These are phyloP conservation scores for Pocillopora damicornis DNA, from an alignment of 64 coral and sea anemone genomes.

Conservation along the genomic window DNA sequence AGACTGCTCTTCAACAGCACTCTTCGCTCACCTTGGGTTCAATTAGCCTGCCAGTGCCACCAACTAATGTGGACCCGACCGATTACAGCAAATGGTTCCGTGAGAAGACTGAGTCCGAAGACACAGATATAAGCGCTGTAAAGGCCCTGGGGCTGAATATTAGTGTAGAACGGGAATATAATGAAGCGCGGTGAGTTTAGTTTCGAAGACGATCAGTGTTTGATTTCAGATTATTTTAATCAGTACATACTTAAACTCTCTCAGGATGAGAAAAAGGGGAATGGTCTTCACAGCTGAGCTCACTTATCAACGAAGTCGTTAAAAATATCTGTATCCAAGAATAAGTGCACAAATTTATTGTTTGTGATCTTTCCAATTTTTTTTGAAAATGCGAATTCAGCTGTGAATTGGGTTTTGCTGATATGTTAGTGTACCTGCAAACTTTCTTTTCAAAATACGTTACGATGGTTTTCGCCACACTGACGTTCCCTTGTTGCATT, in stretches of 20 bases:
- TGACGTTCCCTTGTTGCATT: too few species aligned
- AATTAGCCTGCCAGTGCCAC: constrained; percentile 71
- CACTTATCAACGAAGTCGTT: too few species aligned
- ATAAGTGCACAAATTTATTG: too few species aligned
- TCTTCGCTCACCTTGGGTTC: constrained; percentile 63
- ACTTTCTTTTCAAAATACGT: neutral
- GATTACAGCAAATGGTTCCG: constrained; percentile 87
- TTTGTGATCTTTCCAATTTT: too few species aligned
- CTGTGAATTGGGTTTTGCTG: too few species aligned
- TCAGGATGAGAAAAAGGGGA: too few species aligned
- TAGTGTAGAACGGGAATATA: constrained; percentile 69
- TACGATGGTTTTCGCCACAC: neutral
- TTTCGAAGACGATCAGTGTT: neutral
- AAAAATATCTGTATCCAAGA: too few species aligned
- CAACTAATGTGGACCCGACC: constrained; percentile 80
- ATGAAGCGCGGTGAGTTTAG: constrained; percentile 64
- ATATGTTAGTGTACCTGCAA: too few species aligned
- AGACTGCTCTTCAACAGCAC: constrained; percentile 57
- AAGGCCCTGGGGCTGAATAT: constrained; percentile 64
- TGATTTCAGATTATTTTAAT: neutral
- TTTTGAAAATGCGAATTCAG: too few species aligned
- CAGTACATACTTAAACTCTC: too few species aligned
- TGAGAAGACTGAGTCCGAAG: constrained; percentile 68
- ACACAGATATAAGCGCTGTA: constrained; percentile 12
- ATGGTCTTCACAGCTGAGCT: too few species aligned